Evolutionary conservation across 2,113 vertebrate species (phyloP), one percentile per base, ranked within the genome.

Genomic region (Equus quagga): DNA sequence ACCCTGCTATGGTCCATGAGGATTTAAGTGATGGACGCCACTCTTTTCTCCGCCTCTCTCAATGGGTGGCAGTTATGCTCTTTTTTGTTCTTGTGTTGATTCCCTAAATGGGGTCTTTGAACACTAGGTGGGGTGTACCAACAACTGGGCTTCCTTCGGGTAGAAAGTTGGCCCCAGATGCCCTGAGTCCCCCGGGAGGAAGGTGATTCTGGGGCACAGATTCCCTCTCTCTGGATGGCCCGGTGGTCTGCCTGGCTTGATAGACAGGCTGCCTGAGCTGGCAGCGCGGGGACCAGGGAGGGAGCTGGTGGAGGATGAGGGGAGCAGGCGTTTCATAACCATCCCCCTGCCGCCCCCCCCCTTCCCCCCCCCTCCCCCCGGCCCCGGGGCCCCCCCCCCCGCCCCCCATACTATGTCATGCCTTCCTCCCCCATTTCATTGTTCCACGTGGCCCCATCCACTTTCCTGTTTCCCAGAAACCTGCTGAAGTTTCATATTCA

Each of bases 341-440:
- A 5, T 1, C 15, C 44, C 14, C 15, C 2, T 60, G 21, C 15
- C 7, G 13, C 17, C 6, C 24, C 1, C 14, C 1, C 21, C 51
- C 12, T n/a, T n/a, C n/a, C 14, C 1, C 21, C 51, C 12, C 28
- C 14, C 1, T 2, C 26, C n/a, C 44, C 5, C 9, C 44, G n/a
- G n/a, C n/a, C n/a, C n/a, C n/a, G n/a, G n/a, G n/a, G n/a, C 6
- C 24, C 1, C 14, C 1, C 21, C 51, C 12, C 28, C 14, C 1
- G 1, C 26, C n/a, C 44, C 5, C 9, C 44, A 4, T 51, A 9
- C 81, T 17, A 49, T 36, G 69, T 36, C 44, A 15, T 0, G 65
- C 14, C 76, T 36, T 31, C 89, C 54, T 76, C 70, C 19, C 41
- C 33, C 36, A 23, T 13, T 24, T 80, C 60, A 46, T 26, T 0